A percentile compares a stretch with the other conserved stretches of the same genome.
These are phyloP conservation scores for Cerceris ruficornis DNA, from an alignment of 2,888 invertebrate genomes.

Conservation along the genomic window DNA sequence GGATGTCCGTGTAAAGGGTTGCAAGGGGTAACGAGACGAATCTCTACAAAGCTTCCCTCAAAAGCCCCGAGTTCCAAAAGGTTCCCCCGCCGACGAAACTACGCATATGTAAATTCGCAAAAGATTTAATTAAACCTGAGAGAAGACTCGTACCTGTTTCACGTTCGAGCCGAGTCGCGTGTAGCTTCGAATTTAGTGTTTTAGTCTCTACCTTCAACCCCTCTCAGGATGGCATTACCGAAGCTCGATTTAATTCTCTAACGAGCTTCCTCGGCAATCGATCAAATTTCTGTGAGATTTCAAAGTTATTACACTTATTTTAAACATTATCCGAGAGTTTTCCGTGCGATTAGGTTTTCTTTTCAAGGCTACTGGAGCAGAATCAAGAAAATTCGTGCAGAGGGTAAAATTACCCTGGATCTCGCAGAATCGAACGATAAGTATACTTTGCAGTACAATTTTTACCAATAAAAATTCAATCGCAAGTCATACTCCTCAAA, in stretches of 20 bases:
- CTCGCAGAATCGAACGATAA: no score
- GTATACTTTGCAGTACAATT: no score
- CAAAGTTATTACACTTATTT: no score
- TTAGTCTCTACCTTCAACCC: constrained; percentile 8
- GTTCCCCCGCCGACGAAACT: constrained; percentile 65
- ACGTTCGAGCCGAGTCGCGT: constrained; percentile 21
- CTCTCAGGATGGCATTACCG: constrained; percentile 27
- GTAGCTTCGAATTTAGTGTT: constrained; percentile 46
- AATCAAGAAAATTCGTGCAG: no score
- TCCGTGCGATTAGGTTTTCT: no score
- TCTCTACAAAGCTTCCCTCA: constrained; percentile 73
- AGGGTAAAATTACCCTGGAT: no score
- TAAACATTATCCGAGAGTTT: no score
- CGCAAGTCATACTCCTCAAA: no score
- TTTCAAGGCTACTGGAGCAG: no score
- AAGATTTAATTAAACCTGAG: constrained; percentile 80
- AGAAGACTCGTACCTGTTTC: constrained; percentile 50
- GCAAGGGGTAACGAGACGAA: constrained; percentile 68
- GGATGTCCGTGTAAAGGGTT: constrained; percentile 32
- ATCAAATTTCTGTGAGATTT: no score
- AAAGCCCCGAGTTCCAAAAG: constrained; percentile 69
- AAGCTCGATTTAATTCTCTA: constrained; percentile 35
- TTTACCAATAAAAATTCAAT: no score
- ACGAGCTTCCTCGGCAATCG: not conserved
- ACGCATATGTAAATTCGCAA: constrained; percentile 78